Conservation (phyloP, 2,113 vertebrate genomes). For the Sinocyclocheilus maitianheensis region DNA sequence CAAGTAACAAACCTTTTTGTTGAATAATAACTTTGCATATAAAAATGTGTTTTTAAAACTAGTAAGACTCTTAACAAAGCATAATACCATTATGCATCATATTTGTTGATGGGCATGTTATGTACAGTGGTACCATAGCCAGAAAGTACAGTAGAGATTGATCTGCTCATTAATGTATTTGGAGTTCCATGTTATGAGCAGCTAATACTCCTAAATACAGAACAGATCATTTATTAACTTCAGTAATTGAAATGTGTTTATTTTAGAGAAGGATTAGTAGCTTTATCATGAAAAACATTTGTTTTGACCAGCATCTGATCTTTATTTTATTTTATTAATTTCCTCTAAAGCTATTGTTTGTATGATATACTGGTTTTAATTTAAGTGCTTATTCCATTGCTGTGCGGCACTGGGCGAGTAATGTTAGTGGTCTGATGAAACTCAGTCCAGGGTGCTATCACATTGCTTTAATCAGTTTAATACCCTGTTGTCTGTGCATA, state of each 20-base stretch:
- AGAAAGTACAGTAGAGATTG: neutral
- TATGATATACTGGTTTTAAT: neutral
- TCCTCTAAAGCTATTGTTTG: neutral
- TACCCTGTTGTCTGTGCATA: neutral
- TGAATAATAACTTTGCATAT: neutral
- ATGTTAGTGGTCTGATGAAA: neutral
- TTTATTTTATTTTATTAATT: neutral
- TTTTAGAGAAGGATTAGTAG: neutral
- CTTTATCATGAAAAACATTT: neutral
- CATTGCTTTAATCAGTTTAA: slow-evolving; percentile 9
- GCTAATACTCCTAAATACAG: neutral
- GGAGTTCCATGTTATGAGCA: neutral
- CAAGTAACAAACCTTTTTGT: neutral
- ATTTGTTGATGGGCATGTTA: neutral
- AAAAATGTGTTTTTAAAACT: neutral
- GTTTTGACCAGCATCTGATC: neutral
- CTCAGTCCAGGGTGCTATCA: neutral
- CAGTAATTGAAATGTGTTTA: neutral
- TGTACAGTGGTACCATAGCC: neutral
- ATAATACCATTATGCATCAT: neutral
- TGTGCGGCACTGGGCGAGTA: neutral
- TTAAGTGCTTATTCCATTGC: neutral
- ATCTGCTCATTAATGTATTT: neutral
- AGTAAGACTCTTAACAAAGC: neutral
- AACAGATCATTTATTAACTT: neutral